Evolutionary conservation across 2,113 vertebrate genomes (phyloP), one percentile per base, ranked within the genome.

Genomic region (Bujurquina vittata): DNA sequence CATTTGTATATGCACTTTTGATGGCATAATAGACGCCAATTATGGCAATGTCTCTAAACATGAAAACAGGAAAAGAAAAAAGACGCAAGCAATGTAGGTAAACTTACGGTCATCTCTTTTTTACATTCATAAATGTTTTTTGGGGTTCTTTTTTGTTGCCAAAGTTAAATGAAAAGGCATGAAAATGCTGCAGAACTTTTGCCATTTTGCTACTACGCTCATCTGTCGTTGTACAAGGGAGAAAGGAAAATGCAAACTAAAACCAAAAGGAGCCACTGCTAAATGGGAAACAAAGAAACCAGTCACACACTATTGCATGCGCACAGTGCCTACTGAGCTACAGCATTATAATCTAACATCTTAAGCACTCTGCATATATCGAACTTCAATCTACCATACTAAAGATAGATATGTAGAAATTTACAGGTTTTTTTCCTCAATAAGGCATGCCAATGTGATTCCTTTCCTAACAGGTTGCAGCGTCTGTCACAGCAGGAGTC

Each of bases 391-490:
- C 80, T 77, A 84, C 69, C 75, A 79, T 46, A 57, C 84, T 14
- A 78, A 14, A 90, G 60, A 86, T 81, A 80, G 80, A 52, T 89
- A 90, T 91, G 91, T 91, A 74, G 85, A 89, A 52, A 59, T 90
- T 77, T 88, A 84, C 78, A 88, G 4, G 4, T 84, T 87, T 5
- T 40, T 69, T 37, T 75, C 58, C 58, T 61, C 61, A 69, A 77
- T 93, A 94, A 94, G 93, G 94, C 92, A 94, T 94, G 94, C 93
- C 77, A 61, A 86, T 65, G 75, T 26, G 54, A 61, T 78, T 80
- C 26, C 37, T 86, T 85, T 84, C 80, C 84, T 84, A 77, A 81
- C 60, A 75, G 84, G 62, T 62, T 77, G 59, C 54, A 77, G 77
- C 84, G 46, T 90, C 63, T 72, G 29, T 77, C 74, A 84, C 60